Conservation (phyloP, 92 coral and sea anemone species). For the Umimayanthus chanpuru region DNA sequence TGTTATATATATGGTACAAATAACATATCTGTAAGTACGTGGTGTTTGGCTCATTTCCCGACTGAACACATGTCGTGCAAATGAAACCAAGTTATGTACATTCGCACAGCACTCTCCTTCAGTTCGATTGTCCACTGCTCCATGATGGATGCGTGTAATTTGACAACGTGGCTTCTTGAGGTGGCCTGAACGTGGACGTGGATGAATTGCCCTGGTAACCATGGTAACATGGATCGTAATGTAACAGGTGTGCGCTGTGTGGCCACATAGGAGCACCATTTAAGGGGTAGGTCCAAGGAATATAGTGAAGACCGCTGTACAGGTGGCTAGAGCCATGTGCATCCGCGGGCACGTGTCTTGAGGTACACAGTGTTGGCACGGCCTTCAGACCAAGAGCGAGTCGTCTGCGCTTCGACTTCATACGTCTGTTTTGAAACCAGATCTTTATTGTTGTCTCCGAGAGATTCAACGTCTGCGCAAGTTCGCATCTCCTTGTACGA, state of each 20-base stretch:
- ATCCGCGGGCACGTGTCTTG: slow-evolving; percentile 72
- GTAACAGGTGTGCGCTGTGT: slow-evolving; percentile 79
- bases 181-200: slow-evolving; percentile 30
- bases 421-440: slow-evolving; percentile 91
- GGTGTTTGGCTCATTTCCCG: neutral
- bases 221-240: slow-evolving; percentile 84
- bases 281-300: slow-evolving; percentile 83
- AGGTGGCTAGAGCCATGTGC: slow-evolving; percentile 73
- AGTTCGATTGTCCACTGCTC: slow-evolving; percentile 42
- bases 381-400: slow-evolving; percentile 90
- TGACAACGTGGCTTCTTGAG: slow-evolving; percentile 29
- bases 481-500: slow-evolving; percentile 84
- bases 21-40: neutral
- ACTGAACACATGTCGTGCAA: neutral
- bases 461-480: slow-evolving; percentile 76
- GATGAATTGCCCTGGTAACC: slow-evolving; percentile 54
- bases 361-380: slow-evolving; percentile 72
- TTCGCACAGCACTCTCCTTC: neutral
- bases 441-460: slow-evolving; percentile 92
- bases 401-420: slow-evolving; percentile 87
- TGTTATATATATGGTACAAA: neutral
- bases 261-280: slow-evolving; percentile 82
- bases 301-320: slow-evolving; percentile 86
- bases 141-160: slow-evolving; percentile 25
- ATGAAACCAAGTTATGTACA: neutral